Evolutionary conservation across 2,797 vertebrate species (phyloP), one percentile per base, ranked within the genome.

Genomic region (Spondyliosoma cantharus): DNA sequence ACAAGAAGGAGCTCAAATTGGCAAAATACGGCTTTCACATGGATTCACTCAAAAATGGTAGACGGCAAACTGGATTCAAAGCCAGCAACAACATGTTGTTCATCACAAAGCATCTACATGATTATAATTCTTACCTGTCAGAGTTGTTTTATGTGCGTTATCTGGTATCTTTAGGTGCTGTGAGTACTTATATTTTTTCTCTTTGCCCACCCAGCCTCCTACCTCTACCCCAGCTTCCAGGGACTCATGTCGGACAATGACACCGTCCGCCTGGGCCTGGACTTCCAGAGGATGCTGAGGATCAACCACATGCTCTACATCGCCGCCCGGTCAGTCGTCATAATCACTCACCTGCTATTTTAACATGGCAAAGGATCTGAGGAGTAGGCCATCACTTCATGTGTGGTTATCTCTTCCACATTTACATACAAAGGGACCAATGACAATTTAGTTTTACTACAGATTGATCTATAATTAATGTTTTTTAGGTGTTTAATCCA

Each of bases 261-360:
- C 92, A 96, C 96, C 0, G 93, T 94, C 1, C 94, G 95, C 46
- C 95, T 97, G 62, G 97, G 97, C 70, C 90, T 98, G 88, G 97
- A 96, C 92, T 97, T 99, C 92, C 97, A 99, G 94, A 94, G 93
- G 87, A 97, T 98, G 96, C 93, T 98, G 84, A 95, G 93, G 80
- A 95, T 98, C 93, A 97, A 97, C 92, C 93, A 96, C 85, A 96
- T 97, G 69, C 95, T 99, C 53, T 95, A 98, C 75, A 93, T 99
- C 1, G 97, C 97, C 11, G 97, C 97, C 37, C 96, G 97, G 97
- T 99, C 91, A 94, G 95, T 91, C 63, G 0, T 0, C 37, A 16
- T 7, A 9, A 37, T 6, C 53, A 0, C 65, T 68, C 9, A n/a
- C 49, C 83, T 80, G 48, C 45, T 67, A 59, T 74, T 58, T 27